These are phyloP conservation scores for Coleophora flavipennella DNA, from an alignment of 2,888 invertebrate genomes.

Conservation along the genomic window DNA sequence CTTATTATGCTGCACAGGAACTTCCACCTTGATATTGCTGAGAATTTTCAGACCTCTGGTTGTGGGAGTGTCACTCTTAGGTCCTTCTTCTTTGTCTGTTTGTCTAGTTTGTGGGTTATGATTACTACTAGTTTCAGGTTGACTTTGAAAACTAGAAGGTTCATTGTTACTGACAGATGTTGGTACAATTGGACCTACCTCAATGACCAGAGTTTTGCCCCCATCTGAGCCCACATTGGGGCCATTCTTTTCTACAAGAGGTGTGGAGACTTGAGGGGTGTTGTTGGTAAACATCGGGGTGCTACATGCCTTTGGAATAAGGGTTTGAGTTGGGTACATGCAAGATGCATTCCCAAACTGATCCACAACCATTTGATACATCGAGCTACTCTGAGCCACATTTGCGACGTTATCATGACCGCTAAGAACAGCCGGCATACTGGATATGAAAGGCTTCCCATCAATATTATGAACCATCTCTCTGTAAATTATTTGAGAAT, in stretches of 20 bases:
- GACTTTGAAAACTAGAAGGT: conserved; percentile 7
- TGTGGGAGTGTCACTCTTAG: conserved; percentile 33
- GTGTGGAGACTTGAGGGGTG: conserved; percentile 22
- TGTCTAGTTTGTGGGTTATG: conserved; percentile 4
- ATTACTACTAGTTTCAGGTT: not conserved
- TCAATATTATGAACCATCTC: conserved; percentile 63
- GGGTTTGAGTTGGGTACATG: conserved; percentile 47
- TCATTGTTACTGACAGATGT: conserved; percentile 17
- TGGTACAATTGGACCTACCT: conserved; percentile 49
- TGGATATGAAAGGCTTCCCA: conserved; percentile 55
- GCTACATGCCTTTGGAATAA: conserved; percentile 40
- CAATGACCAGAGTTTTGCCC: conserved; percentile 54
- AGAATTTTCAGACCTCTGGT: conserved; percentile 63
- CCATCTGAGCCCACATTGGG: conserved; percentile 31
- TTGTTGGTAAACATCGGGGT: conserved; percentile 36
- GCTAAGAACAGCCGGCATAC: conserved; percentile 44
- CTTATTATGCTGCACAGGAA: conserved; percentile 61
- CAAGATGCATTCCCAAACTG: conserved; percentile 60
- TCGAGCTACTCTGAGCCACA: conserved; percentile 47
- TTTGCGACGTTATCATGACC: conserved; percentile 49
- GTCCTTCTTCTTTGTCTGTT: conserved; percentile 25
- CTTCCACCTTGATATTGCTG: conserved; percentile 69
- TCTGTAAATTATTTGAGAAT: conserved; percentile 62
- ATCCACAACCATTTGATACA: conserved; percentile 66
- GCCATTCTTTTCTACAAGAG: conserved; percentile 29